Evolutionary conservation across 2,797 vertebrate species (phyloP), one percentile per base, ranked within the genome.

Genomic region (Danio albolineatus): DNA sequence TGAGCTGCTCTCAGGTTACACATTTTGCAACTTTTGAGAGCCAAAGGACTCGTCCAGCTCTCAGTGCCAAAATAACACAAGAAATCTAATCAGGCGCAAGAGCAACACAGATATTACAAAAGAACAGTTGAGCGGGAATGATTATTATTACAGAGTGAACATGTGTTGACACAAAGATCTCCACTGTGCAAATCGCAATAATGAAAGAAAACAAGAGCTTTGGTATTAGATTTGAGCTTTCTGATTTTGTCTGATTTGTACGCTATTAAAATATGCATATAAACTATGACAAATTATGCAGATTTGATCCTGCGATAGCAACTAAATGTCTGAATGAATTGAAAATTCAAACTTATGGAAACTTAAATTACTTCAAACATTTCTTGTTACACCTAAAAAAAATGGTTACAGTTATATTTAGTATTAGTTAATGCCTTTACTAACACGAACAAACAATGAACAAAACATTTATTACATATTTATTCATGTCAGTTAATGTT

Each of bases 1-100:
- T 72, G 67, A 60, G 75, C 62, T 72, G 54, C 60, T 83, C 85
- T 83, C 79, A 69, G 66, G 80, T 85, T 87, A 83, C 81, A 83
- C 57, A 77, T 83, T 85, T 80, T n/a, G 36, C 67, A 69, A 82
- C 65, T 69, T 72, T 78, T 70, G 56, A 53, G 44, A 83, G 73
- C 62, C 67, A 79, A 65, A 73, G 53, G 61, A 73, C 66, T 72
- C 67, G 28, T 80, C 46, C 67, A 77, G 56, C n/a, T 67, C 10
- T 59, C 43, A 44, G 44, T 54, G 73, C 73, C 71, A 69, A 75
- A 21, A 64, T 48, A 65, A 60, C 38, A 48, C 16, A 16, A 60
- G 43, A 62, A 61, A 41, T 78, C 41, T 17, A 66, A 80, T 80
- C 64, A 57, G 36, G 5, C 44, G 54, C 19, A 54, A 61, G 60